Percentiles rank a stretch among this genome's conserved stretches.
phyloP scores from a whole-genome alignment of 2,113 vertebrate genomes.

The Acanthisitta chloris region DNA sequence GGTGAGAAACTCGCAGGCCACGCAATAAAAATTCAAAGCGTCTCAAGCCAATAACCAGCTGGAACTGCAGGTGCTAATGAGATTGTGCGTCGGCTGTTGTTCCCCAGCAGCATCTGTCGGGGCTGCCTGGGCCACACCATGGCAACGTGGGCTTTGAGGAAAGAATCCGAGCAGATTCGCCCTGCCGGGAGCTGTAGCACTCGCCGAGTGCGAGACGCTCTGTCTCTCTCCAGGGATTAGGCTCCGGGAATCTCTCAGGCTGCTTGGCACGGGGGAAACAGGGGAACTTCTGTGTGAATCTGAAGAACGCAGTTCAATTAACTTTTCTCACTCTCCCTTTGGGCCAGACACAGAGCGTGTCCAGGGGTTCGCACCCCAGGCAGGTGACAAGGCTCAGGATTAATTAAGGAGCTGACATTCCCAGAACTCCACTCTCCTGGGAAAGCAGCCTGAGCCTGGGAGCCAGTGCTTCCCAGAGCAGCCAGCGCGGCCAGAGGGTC shows the following conservation, averaged over 20 bases:
- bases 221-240: constrained; percentile 44
- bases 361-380: neutral
- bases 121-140: constrained; percentile 33
- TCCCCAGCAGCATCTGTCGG: constrained; percentile 24
- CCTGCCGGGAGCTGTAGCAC: neutral
- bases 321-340: constrained; percentile 36
- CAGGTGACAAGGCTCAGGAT: neutral
- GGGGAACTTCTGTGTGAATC: neutral
- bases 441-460: neutral
- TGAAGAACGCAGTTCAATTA: constrained; percentile 26
- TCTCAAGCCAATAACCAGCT: neutral
- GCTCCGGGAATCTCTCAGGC: neutral
- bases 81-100: neutral
- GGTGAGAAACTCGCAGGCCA: neutral
- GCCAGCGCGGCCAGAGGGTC: neutral
- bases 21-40: constrained; percentile 5
- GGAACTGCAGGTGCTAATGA: constrained; percentile 53
- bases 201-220: neutral
- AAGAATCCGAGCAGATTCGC: constrained; percentile 55
- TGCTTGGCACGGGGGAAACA: neutral
- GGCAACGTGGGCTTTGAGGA: constrained; percentile 46
- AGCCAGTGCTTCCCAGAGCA: neutral
- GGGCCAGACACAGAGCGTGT: neutral
- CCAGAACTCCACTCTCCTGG: neutral
- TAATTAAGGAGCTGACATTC: constrained; percentile 47